Evolutionary conservation across 2,113 vertebrate species (phyloP).

Genomic region (Pollachius pollachius): DNA sequence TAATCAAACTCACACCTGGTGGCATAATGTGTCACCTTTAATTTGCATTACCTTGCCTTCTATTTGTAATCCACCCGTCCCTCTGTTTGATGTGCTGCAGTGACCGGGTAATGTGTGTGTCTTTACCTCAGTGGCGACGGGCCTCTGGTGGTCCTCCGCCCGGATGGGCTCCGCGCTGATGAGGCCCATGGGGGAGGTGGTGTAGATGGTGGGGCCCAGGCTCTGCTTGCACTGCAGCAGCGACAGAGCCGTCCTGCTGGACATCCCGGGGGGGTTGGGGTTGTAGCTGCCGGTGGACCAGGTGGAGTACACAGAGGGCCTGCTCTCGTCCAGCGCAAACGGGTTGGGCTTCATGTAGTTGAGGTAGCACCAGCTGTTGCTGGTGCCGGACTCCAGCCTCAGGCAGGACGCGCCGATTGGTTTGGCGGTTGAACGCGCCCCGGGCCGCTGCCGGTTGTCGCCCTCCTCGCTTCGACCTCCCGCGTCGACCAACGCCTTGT

Average conservation of each 20-base stretch:
- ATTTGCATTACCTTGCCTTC: too few species aligned
- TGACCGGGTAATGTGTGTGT: not conserved
- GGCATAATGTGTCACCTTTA: too few species aligned
- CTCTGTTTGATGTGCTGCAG: not conserved
- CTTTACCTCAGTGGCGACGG: slow-evolving; percentile 86
- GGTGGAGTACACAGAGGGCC: slow-evolving; percentile 89
- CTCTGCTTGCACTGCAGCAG: slow-evolving; percentile 94
- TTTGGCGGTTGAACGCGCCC: slow-evolving; percentile 59
- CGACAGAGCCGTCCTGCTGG: slow-evolving; percentile 89
- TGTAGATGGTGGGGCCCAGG: slow-evolving; percentile 88
- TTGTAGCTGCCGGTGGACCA: slow-evolving; percentile 90
- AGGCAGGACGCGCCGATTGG: slow-evolving; percentile 81
- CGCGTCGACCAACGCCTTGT: slow-evolving; percentile 20
- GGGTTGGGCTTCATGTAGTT: slow-evolving; percentile 95
- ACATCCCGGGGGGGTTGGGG: slow-evolving; percentile 90
- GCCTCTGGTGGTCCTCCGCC: slow-evolving; percentile 78
- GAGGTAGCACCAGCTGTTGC: slow-evolving; percentile 97
- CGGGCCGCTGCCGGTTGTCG: slow-evolving; percentile 34
- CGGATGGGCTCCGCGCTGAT: slow-evolving; percentile 67
- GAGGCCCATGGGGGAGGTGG: slow-evolving; percentile 79
- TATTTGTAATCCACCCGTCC: too few species aligned
- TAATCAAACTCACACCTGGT: too few species aligned
- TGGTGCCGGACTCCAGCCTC: slow-evolving; percentile 89
- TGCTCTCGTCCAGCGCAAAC: slow-evolving; percentile 79
- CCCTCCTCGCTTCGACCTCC: slow-evolving; percentile 33